Evolutionary conservation across 2,888 invertebrate species (phyloP).

Genomic region (Calliphora vomitoria): DNA sequence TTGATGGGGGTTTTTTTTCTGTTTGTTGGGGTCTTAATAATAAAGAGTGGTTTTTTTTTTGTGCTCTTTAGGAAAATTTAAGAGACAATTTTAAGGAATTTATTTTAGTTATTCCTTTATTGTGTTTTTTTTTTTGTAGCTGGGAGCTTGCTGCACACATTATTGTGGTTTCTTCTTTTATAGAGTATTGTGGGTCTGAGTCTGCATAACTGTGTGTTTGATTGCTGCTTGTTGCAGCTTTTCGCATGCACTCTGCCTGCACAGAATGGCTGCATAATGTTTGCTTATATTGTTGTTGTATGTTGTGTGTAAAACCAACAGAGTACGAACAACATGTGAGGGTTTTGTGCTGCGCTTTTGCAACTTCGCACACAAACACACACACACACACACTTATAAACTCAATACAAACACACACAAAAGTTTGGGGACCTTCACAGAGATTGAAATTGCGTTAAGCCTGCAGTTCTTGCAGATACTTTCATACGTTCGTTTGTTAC

Average conservation of each 20-base stretch:
- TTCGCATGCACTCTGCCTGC: conserved; percentile 60
- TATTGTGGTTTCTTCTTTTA: conserved; percentile 6
- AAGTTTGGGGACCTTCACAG: conserved; percentile 82
- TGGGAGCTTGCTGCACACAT: conserved; percentile 21
- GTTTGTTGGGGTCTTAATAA: background rate
- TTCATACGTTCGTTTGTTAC: conserved; percentile 83
- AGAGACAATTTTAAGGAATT: conserved; percentile 60
- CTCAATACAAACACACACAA: conserved; percentile 57
- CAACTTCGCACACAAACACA: conserved; percentile 61
- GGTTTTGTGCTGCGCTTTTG: conserved; percentile 73
- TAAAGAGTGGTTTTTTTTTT: conserved; percentile 14
- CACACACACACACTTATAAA: conserved; percentile 49
- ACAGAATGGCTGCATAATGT: conserved; percentile 56
- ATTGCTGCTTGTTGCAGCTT: conserved; percentile 31
- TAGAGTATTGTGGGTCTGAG: conserved; percentile 27
- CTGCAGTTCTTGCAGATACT: conserved; percentile 84
- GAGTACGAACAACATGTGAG: conserved; percentile 63
- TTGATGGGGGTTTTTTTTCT: background rate
- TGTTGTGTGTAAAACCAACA: conserved; percentile 50
- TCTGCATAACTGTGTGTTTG: conserved; percentile 31
- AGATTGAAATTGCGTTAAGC: conserved; percentile 84
- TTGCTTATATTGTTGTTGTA: conserved; percentile 46
- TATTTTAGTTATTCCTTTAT: conserved; percentile 49
- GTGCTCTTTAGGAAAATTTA: conserved; percentile 57
- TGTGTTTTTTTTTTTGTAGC: background rate